Base-by-base conservation (phyloP, 2,888 invertebrate genomes). In the Julus scandinavius region DNA sequence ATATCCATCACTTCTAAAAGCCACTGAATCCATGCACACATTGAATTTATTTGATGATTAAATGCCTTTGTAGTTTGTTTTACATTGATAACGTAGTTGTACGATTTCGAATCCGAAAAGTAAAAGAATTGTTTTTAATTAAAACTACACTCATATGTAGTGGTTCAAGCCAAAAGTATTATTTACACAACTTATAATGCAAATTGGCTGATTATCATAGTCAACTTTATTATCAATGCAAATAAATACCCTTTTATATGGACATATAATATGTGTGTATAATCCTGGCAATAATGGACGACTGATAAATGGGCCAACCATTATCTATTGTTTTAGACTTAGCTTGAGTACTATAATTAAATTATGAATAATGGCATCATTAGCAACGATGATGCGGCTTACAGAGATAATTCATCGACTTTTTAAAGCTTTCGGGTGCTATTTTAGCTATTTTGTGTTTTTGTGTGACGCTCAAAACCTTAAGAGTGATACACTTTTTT, bases 291-390 rank as follows among this genome's bases (percentile, higher is more conserved):
- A 9, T 29, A n/a, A 72, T 29, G 72, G 72, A 29, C 20, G 29
- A 29, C 5, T 72, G 72, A 72, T 72, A 29, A 29, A 72, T 72
- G 29, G 72, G 72, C 72, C 29, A 72, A 9, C 72, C 11, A 72
- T 29, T n/a, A 72, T 72, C 72, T 29, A 72, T 72, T 72, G 72
- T 72, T 72, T 72, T 72, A 72, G 72, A 3, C 29, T 72, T 29
- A 72, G n/a, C 29, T 11, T n/a, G 72, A 72, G 29, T 72, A 72
- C 63, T n/a, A 29, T 72, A 72, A 72, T 72, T 72, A 72, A 72
- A 72, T 72, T 72, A 72, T 72, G 20, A 72, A 29, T 29, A 72
- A 72, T 72, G 72, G 72, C 72, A 72, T 72, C 72, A 72, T 72
- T 72, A 72, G 72, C 72, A 20, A 29, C 29, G 29, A 72, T 72